Conservation (phyloP, 2,888 invertebrate genomes). For the Mantis religiosa region DNA sequence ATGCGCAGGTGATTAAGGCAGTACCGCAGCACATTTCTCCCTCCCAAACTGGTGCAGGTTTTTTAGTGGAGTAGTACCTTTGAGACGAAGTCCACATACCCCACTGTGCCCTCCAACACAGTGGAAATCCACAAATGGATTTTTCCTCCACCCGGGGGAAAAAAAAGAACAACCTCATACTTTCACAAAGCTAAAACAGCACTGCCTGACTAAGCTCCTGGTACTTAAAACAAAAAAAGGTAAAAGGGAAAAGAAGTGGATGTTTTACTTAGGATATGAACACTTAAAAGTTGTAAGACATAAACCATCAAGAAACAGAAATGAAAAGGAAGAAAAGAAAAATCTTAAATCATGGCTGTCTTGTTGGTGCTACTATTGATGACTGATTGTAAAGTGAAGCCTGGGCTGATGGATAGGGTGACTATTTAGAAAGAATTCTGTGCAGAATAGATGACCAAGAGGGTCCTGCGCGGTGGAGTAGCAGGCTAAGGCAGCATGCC, state of each 20-base stretch:
- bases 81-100: no score
- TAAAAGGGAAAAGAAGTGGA: neutral
- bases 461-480: no score
- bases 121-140: no score
- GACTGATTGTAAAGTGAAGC: neutral
- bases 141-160: no score
- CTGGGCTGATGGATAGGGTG: neutral
- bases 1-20: no score
- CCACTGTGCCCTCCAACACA: no score
- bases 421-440: neutral
- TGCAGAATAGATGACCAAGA: neutral
- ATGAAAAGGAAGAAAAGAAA: neutral
- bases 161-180: no score
- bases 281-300: neutral
- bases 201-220: neutral
- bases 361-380: neutral
- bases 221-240: neutral
- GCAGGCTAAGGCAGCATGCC: no score
- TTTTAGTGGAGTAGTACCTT: no score
- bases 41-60: no score
- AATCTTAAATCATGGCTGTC: neutral
- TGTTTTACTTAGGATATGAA: neutral
- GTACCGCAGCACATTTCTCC: no score
- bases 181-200: no score
- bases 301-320: neutral